phyloP scores from a whole-genome alignment of 2,797 vertebrate species.

The Paratrypauchen microcephalus region DNA sequence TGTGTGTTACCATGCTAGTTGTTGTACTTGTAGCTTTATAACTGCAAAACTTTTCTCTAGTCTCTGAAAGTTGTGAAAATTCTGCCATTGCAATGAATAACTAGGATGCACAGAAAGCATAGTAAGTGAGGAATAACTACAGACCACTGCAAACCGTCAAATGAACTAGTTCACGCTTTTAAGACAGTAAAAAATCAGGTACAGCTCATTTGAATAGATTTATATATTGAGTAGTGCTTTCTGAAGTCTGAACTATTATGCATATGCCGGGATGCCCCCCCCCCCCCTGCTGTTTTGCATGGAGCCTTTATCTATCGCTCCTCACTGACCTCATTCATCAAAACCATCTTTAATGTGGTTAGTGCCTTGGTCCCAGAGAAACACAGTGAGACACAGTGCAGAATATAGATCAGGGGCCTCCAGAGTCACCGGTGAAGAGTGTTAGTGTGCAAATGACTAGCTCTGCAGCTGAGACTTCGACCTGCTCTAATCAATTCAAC shows the following conservation, averaged over 20 bases:
- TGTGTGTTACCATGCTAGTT: too few relatives aligned
- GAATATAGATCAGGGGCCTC: constrained; percentile 1
- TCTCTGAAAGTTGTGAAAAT: too few relatives aligned
- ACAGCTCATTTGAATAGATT: too few relatives aligned
- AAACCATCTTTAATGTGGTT: not conserved
- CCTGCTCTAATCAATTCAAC: not conserved
- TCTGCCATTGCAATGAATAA: too few relatives aligned
- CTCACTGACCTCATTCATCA: constrained; percentile 1
- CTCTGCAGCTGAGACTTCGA: not conserved
- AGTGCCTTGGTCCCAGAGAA: not conserved
- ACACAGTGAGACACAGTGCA: not conserved
- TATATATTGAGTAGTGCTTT: too few relatives aligned
- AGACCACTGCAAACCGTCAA: too few relatives aligned
- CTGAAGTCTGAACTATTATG: not conserved
- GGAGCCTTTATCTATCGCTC: not conserved
- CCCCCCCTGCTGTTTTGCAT: not conserved
- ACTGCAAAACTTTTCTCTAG: too few relatives aligned
- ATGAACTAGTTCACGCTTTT: too few relatives aligned
- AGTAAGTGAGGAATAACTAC: too few relatives aligned
- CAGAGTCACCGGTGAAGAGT: not conserved
- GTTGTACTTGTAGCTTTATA: too few relatives aligned
- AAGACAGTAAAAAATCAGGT: too few relatives aligned
- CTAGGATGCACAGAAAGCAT: too few relatives aligned
- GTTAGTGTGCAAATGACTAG: not conserved
- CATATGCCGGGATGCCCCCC: not conserved